Evolutionary conservation across 2,113 vertebrate genomes (phyloP).

Genomic region (Numenius arquata): DNA sequence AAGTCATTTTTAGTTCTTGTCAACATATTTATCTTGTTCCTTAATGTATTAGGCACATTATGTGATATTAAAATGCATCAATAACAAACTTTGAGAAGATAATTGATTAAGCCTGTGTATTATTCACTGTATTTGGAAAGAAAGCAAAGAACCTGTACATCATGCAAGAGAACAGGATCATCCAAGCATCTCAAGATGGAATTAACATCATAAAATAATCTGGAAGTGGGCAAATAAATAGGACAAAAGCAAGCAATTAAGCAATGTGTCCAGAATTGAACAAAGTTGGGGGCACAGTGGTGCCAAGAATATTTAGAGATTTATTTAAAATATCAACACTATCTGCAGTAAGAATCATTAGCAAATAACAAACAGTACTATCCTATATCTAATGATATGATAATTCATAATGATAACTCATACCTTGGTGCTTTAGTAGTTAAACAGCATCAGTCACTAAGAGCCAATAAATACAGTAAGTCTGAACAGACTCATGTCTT

Average conservation of each 20-base stretch:
- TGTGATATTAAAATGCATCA: not conserved
- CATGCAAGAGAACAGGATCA: not conserved
- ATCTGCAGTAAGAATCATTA: not conserved
- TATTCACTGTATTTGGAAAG: not conserved
- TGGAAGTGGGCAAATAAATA: not conserved
- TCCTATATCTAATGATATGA: too few species aligned
- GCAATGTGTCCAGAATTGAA: not conserved
- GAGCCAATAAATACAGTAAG: not conserved
- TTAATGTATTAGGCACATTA: not conserved
- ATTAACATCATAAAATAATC: not conserved
- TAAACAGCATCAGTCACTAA: not conserved
- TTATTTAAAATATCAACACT: not conserved
- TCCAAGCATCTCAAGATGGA: not conserved
- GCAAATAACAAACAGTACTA: not conserved
- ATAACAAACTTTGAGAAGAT: not conserved
- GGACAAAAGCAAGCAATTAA: not conserved
- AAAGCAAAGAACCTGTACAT: not conserved
- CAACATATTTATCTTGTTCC: not conserved
- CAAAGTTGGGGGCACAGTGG: not conserved
- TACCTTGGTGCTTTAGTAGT: not conserved
- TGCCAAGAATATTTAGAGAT: not conserved
- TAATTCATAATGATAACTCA: not conserved
- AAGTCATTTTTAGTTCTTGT: not conserved
- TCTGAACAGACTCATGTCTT: not conserved
- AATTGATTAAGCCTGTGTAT: not conserved